Evolutionary conservation across 2,888 invertebrate genomes (phyloP).

Genomic region (Spodoptera picta): DNA sequence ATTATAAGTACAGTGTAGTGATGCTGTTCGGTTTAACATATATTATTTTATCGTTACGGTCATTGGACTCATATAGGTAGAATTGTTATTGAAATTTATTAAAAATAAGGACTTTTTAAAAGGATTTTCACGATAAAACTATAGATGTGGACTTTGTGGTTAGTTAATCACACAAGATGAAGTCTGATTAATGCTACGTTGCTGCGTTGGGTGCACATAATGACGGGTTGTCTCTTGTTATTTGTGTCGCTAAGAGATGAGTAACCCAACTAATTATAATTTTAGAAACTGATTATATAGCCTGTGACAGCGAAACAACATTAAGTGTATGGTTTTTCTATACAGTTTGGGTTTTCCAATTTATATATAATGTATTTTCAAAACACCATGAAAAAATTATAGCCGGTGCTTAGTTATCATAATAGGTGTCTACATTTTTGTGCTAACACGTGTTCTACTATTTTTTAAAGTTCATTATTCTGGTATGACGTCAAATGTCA

Average conservation of each 20-base stretch:
- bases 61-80: conserved; percentile 17
- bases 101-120: too few species aligned
- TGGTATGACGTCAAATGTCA: conserved; percentile 2
- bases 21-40: conserved; percentile 21
- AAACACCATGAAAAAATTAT: conserved; percentile 5
- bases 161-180: conserved; percentile 2
- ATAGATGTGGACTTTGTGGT: conserved; percentile 8
- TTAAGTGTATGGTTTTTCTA: conserved; percentile 3
- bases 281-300: conserved; percentile 5
- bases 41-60: conserved; percentile 33
- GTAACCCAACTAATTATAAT: background rate
- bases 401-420: conserved; percentile 1
- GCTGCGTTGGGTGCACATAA: background rate
- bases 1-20: conserved; percentile 7
- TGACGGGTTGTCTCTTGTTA: conserved; percentile 1
- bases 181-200: background rate
- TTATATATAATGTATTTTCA: conserved; percentile 10
- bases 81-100: too few species aligned
- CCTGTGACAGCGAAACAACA: background rate
- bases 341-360: conserved; percentile 3
- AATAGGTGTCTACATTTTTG: background rate
- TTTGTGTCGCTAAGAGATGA: too few species aligned
- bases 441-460: background rate
- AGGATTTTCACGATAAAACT: too few species aligned
- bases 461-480: conserved; percentile 13